Percentiles rank a stretch among this genome's conserved stretches.
Evolutionary conservation across 1,140 invertebrate genomes (phyloP).

Genomic region (Littorina saxatilis): DNA sequence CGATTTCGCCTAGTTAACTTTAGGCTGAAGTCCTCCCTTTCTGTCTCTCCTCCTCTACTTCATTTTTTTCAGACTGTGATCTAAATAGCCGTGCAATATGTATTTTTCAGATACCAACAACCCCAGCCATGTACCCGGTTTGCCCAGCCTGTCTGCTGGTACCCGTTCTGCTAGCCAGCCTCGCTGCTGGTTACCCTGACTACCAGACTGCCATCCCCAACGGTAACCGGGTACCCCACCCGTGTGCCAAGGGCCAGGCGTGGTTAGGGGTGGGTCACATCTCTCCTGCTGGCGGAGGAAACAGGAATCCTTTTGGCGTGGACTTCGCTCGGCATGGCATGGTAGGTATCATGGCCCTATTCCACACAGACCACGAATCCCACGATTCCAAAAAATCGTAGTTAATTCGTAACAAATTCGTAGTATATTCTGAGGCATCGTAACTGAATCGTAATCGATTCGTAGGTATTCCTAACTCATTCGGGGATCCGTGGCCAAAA

Average conservation of each 20-base stretch:
- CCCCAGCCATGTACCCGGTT: neutral
- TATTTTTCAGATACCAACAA: neutral
- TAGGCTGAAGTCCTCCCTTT: too few species aligned
- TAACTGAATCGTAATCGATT: too few species aligned
- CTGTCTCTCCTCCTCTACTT: neutral
- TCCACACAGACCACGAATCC: too few species aligned
- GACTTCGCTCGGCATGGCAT: constrained; percentile 45
- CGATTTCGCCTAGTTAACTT: too few species aligned
- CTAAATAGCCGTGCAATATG: neutral
- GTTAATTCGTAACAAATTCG: too few species aligned
- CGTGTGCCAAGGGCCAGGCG: constrained; percentile 49
- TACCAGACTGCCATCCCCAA: constrained; percentile 60
- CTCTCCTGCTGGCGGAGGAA: constrained; percentile 48
- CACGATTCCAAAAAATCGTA: too few species aligned
- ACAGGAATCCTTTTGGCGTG: constrained; percentile 61
- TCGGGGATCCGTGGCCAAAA: too few species aligned
- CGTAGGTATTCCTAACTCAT: too few species aligned
- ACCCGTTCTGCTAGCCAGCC: neutral
- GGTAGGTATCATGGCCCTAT: too few species aligned
- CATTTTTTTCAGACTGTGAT: neutral
- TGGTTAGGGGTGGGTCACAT: constrained; percentile 62
- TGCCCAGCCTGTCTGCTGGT: neutral
- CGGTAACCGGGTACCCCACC: constrained; percentile 58
- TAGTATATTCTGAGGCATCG: too few species aligned
- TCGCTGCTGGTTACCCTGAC: constrained; percentile 5